phyloP scores from a whole-genome alignment of 2,888 invertebrate genomes.

The Plutella xylostella region DNA sequence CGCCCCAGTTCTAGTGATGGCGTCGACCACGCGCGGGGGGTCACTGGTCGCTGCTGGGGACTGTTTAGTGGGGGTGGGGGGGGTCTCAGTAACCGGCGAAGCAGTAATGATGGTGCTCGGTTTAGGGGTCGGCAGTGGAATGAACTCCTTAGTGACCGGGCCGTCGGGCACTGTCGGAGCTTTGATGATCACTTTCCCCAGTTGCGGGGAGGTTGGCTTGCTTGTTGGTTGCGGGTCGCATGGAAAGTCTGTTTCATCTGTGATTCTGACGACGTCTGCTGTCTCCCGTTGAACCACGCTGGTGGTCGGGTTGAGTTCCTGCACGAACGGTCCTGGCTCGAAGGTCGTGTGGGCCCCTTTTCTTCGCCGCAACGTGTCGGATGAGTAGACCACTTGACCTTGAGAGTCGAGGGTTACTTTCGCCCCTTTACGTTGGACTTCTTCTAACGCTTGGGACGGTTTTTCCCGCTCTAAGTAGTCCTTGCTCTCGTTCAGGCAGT shows the following conservation, averaged over 20 bases:
- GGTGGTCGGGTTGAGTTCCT: constrained; percentile 65
- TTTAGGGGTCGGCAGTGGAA: constrained; percentile 67
- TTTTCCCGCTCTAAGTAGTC: constrained; percentile 50
- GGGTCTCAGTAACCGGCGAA: constrained; percentile 46
- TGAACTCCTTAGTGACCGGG: constrained; percentile 63
- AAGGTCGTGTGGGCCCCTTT: constrained; percentile 88
- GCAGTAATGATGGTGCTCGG: constrained; percentile 75
- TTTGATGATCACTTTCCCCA: constrained; percentile 74
- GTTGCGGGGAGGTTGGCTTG: constrained; percentile 73
- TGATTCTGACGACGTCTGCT: constrained; percentile 46
- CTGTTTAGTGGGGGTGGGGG: constrained; percentile 27
- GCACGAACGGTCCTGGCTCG: constrained; percentile 88
- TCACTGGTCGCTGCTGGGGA: constrained; percentile 37
- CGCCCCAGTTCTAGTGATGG: constrained; percentile 69
- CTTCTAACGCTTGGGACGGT: constrained; percentile 38
- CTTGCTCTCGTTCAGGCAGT: constrained; percentile 51
- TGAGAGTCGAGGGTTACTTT: constrained; percentile 87
- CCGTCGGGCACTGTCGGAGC: constrained; percentile 60
- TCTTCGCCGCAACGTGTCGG: constrained; percentile 83
- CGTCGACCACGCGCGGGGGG: constrained; percentile 55
- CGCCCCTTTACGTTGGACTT: constrained; percentile 73
- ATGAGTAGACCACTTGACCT: constrained; percentile 89
- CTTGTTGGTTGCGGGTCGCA: constrained; percentile 49
- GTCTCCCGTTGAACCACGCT: constrained; percentile 49
- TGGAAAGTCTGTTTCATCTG: constrained; percentile 59